Conservation (phyloP, 2,797 vertebrate genomes). For the Hozukius guyotensis region DNA sequence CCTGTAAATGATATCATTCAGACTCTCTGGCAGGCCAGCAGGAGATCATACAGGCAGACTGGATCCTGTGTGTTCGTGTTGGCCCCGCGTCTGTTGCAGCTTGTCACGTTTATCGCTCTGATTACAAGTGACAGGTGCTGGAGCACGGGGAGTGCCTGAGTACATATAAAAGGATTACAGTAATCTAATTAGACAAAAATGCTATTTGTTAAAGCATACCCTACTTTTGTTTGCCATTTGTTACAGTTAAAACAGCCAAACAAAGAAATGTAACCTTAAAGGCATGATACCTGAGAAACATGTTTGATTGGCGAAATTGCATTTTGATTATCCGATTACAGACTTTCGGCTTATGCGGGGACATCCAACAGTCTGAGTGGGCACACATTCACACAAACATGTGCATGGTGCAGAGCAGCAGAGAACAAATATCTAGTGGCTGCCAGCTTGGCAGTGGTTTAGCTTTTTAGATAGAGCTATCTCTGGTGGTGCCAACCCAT, state of each 20-base stretch:
- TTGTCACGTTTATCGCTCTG: conserved; percentile 65
- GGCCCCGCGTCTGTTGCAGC: conserved; percentile 55
- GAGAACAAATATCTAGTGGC: conserved; percentile 63
- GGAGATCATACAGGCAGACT: conserved; percentile 49
- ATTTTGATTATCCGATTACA: conserved; percentile 57
- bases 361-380: conserved; percentile 65
- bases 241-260: conserved; percentile 30
- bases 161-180: conserved; percentile 73
- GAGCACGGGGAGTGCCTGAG: conserved; percentile 59
- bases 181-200: conserved; percentile 72
- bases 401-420: conserved; percentile 67
- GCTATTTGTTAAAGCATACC: conserved; percentile 68
- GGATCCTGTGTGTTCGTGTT: conserved; percentile 54
- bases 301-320: conserved; percentile 39
- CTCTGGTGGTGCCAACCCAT: conserved; percentile 61
- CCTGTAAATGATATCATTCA: conserved; percentile 53
- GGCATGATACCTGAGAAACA: conserved; percentile 36
- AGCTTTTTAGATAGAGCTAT: conserved; percentile 58
- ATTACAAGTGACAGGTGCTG: conserved; percentile 76
- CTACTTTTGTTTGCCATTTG: conserved; percentile 58
- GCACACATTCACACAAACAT: conserved; percentile 68
- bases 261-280: conserved; percentile 12
- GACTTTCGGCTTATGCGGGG: conserved; percentile 31
- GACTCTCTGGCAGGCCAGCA: conserved; percentile 43
- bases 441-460: conserved; percentile 75